phyloP scores from a whole-genome alignment of 2,797 vertebrate species.

The Rhinella marina region DNA sequence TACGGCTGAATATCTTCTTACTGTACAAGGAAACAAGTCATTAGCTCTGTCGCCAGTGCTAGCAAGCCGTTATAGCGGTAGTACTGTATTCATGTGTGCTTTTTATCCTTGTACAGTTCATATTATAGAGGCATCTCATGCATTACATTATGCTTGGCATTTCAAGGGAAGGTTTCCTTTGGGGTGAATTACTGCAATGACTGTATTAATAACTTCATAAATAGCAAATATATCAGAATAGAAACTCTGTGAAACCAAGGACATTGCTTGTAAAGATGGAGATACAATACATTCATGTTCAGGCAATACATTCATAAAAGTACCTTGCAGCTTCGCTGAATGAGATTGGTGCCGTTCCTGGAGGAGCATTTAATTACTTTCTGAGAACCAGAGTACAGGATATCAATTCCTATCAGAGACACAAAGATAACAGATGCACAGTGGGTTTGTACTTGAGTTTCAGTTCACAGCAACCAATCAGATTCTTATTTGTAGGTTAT shows the following conservation, averaged over 20 bases:
- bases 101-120: not conserved
- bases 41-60: not conserved
- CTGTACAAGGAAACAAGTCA: slow-evolving; percentile 70
- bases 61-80: not conserved
- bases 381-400: slow-evolving; percentile 92
- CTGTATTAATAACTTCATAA: not conserved
- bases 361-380: slow-evolving; percentile 91
- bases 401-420: slow-evolving; percentile 83
- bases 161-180: not conserved
- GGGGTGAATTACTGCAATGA: not conserved
- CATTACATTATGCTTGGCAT: not conserved
- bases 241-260: not conserved
- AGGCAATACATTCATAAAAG: not conserved
- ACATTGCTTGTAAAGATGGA: too few species aligned
- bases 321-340: slow-evolving; percentile 92
- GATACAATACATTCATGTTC: not conserved
- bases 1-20: slow-evolving; percentile 85
- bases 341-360: slow-evolving; percentile 90
- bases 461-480: not conserved
- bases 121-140: not conserved
- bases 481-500: not conserved
- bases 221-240: not conserved
- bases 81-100: not conserved
- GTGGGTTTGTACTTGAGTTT: not conserved
- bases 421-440: not conserved